Conservation (phyloP, 2,113 vertebrate genomes). For the Gambusia holbrooki region DNA sequence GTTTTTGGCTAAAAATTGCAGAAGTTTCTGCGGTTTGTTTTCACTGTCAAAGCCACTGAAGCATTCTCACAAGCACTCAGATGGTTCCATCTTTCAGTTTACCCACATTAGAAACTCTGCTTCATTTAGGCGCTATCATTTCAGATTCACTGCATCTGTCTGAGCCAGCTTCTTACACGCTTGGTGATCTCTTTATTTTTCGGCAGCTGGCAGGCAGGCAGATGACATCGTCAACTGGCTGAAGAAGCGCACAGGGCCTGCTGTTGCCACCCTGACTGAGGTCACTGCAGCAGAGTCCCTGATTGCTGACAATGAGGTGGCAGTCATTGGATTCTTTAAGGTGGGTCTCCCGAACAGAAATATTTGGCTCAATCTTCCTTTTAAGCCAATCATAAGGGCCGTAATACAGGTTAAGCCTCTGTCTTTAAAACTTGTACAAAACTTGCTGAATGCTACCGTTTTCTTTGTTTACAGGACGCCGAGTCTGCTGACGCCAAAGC, state of each 20-base stretch:
- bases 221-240: slow-evolving; percentile 95
- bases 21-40: background rate
- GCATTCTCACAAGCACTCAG: background rate
- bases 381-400: no score
- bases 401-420: no score
- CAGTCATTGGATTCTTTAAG: slow-evolving; percentile 96
- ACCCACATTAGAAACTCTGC: background rate
- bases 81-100: background rate
- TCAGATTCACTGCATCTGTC: background rate
- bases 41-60: background rate
- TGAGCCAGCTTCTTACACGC: background rate
- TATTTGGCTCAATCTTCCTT: background rate
- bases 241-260: slow-evolving; percentile 93
- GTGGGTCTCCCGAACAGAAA: slow-evolving; percentile 65
- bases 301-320: slow-evolving; percentile 89
- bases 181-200: background rate
- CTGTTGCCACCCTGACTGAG: slow-evolving; percentile 81
- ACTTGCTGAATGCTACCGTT: background rate
- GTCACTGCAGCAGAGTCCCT: slow-evolving; percentile 80
- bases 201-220: slow-evolving; percentile 91
- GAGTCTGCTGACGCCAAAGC: slow-evolving; percentile 85
- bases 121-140: background rate
- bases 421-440: background rate
- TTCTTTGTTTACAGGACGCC: slow-evolving; percentile 74
- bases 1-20: background rate